Percentiles rank a stretch among this genome's conserved stretches.
Conservation (phyloP, 2,888 invertebrate species). For the Tortricodes alternella region DNA sequence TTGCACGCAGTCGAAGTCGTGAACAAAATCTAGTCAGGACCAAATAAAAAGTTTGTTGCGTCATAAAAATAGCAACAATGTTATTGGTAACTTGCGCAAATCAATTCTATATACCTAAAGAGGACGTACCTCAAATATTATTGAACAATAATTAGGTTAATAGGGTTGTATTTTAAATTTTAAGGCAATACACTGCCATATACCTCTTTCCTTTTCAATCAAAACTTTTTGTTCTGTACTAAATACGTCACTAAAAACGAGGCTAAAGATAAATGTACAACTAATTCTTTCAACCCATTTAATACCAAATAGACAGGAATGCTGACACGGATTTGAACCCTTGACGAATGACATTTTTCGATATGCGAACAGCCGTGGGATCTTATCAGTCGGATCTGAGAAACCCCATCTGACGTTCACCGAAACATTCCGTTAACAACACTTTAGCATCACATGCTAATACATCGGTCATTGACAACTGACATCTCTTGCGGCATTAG, state of each 20-base stretch:
- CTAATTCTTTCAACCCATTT: constrained; percentile 13
- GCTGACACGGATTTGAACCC: constrained; percentile 19
- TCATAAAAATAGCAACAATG: too few species aligned
- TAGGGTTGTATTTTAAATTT: too few species aligned
- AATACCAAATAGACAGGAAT: constrained; percentile 24
- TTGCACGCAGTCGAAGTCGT: too few species aligned
- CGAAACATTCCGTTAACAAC: constrained; percentile 1
- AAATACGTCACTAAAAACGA: too few species aligned
- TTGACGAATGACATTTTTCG: constrained; percentile 31
- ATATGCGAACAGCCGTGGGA: constrained; percentile 35
- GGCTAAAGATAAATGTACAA: background rate
- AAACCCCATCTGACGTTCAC: constrained; percentile 29
- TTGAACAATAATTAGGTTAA: too few species aligned
- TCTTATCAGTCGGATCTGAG: constrained; percentile 33
- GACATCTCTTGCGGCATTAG: background rate
- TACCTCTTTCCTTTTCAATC: too few species aligned
- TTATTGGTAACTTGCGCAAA: too few species aligned
- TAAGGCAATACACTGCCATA: too few species aligned
- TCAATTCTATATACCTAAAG: too few species aligned
- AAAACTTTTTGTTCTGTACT: background rate
- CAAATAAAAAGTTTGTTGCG: too few species aligned
- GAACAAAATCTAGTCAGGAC: too few species aligned
- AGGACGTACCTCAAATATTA: too few species aligned
- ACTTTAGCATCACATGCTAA: background rate
- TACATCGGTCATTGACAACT: background rate